Evolutionary conservation across 2,888 invertebrate species (phyloP), one percentile per base, ranked within the genome.

Genomic region (Calliopum simillimum): DNA sequence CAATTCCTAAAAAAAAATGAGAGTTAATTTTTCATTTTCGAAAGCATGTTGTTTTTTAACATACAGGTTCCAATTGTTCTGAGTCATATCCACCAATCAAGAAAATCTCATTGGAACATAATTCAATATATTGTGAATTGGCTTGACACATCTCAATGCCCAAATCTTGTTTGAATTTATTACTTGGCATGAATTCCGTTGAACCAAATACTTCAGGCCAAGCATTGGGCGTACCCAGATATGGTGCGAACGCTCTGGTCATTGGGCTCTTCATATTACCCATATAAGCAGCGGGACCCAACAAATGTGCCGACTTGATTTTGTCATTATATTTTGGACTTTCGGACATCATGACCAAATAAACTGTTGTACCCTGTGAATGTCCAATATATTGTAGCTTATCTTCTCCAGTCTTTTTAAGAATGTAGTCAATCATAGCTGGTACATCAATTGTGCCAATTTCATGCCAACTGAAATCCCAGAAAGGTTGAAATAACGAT

Each of bases 401-500:
- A 4, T 67, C 21, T 56, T 79, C 72, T 2, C 78, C 80, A 0
- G 81, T 83, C 1, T 49, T 6, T 2, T 72, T 21, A 16, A 84
- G 83, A 2, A 91, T 87, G 77, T 93, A 91, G 82, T 96, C 92
- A 70, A 98, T 90, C 77, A 90, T 91, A 0, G 96, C 94, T 13
- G 98, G 96, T 67, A 98, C 82, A 86, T 99, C 98, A 80, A 93
- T 90, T 44, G 91, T 84, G 0, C 93, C 96, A 87, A 97, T 94
- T 85, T 98, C 96, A 79, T 97, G 94, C 89, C 94, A 98, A 77
- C 95, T 95, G 64, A 84, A 84, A 67, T 84, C 79, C 84, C 84
- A 84, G 74, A 81, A 83, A 1, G 76, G 21, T 51, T 81, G 78
- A 74, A 76, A 75, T 43, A 67, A 78, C 0, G 86, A 82, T 41